Evolutionary conservation across 1,140 invertebrate genomes (phyloP).

Genomic region (Epicauta chinensis): DNA sequence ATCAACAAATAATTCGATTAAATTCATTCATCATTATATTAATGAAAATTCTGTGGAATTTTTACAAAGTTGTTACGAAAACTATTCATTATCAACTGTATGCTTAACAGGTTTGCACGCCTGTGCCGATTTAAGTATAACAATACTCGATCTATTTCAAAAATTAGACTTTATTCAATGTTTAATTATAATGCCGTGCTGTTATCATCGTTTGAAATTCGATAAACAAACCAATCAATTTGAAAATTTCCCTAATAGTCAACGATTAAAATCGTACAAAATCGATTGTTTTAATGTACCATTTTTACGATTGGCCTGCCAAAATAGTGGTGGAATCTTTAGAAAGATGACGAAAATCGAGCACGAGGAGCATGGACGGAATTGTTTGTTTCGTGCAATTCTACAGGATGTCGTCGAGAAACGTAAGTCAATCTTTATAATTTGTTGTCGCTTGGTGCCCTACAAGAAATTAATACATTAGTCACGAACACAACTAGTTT

Average conservation of each 20-base stretch:
- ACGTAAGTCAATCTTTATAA: slow-evolving; percentile 52
- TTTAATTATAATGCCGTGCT: slow-evolving; percentile 74
- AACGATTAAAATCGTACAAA: slow-evolving; percentile 41
- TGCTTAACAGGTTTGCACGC: slow-evolving; percentile 70
- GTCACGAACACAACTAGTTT: too few relatives aligned
- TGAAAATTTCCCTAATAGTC: slow-evolving; percentile 59
- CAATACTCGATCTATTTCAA: slow-evolving; percentile 64
- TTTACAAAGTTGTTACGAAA: not conserved
- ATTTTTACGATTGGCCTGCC: slow-evolving; percentile 62
- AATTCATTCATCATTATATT: slow-evolving; percentile 53
- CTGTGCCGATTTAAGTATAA: slow-evolving; percentile 75
- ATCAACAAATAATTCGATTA: slow-evolving; percentile 46
- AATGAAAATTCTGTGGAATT: slow-evolving; percentile 43
- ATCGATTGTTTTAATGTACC: slow-evolving; percentile 49
- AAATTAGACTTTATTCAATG: slow-evolving; percentile 51
- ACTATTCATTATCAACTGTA: slow-evolving; percentile 41
- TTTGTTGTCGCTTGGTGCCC: too few relatives aligned
- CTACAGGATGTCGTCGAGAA: slow-evolving; percentile 50
- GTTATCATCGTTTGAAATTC: slow-evolving; percentile 58
- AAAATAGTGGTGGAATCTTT: slow-evolving; percentile 47
- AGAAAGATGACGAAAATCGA: slow-evolving; percentile 40
- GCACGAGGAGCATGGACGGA: slow-evolving; percentile 48
- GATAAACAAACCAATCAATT: slow-evolving; percentile 39
- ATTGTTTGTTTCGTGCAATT: slow-evolving; percentile 53
- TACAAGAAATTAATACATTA: too few relatives aligned